Percentiles rank a stretch among this genome's conserved stretches.
Conservation (phyloP, 2,888 invertebrate species). For the Neoitamus cyanurus region DNA sequence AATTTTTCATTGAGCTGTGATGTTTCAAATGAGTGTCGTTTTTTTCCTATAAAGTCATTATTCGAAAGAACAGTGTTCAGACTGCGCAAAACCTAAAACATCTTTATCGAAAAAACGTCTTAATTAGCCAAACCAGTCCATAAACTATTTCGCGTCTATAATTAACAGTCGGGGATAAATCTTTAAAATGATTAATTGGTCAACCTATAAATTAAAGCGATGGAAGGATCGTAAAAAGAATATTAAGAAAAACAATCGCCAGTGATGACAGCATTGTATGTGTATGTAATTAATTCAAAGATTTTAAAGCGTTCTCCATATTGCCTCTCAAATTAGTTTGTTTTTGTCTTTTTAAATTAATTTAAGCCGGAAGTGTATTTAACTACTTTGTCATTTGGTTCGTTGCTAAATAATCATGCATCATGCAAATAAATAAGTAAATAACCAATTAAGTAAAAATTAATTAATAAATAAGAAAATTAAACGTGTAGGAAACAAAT, state of each 20-base stretch:
- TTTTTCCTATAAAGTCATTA: background rate
- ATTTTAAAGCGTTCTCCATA: background rate
- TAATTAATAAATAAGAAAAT: too few relatives aligned
- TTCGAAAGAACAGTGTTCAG: background rate
- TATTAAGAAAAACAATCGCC: background rate
- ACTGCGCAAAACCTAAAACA: background rate
- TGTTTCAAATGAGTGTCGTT: background rate
- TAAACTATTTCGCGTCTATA: background rate
- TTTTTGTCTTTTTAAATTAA: too few relatives aligned
- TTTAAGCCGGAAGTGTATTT: too few relatives aligned
- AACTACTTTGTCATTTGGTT: too few relatives aligned
- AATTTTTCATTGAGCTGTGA: background rate
- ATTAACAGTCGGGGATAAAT: background rate
- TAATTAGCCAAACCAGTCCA: background rate
- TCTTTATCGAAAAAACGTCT: background rate
- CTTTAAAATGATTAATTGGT: background rate
- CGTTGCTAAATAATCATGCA: too few relatives aligned
- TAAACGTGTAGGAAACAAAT: too few relatives aligned
- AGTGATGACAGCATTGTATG: background rate
- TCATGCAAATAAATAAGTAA: too few relatives aligned
- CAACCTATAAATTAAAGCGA: background rate
- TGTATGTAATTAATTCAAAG: too few relatives aligned
- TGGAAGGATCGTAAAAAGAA: background rate
- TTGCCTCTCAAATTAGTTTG: background rate
- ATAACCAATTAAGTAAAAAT: too few relatives aligned